A percentile compares a stretch with the other conserved stretches of the same genome.
phyloP scores from a whole-genome alignment of 2,113 vertebrate species.

The Corythornis vintsioides region DNA sequence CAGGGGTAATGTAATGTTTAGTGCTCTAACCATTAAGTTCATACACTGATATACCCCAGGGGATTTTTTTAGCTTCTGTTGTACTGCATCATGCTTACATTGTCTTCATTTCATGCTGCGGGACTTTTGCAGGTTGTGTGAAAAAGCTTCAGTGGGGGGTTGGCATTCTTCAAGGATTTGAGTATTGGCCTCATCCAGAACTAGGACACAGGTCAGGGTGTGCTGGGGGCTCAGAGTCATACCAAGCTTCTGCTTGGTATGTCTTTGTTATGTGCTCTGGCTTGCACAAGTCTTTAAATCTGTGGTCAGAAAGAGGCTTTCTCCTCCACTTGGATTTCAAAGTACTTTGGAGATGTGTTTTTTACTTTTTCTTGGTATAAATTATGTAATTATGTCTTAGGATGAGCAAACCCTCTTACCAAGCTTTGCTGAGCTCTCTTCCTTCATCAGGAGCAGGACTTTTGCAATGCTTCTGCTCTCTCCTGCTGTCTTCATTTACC shows the following conservation, averaged over 20 bases:
- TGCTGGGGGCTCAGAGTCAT: background rate
- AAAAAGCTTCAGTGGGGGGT: background rate
- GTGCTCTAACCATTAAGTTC: background rate
- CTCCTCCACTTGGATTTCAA: background rate
- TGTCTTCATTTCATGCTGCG: background rate
- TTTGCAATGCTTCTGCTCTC: background rate
- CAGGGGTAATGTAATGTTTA: background rate
- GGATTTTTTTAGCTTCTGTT: conserved; percentile 16
- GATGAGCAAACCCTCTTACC: background rate
- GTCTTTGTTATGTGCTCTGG: background rate
- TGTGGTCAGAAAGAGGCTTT: background rate
- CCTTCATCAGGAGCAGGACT: background rate
- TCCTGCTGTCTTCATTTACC: background rate
- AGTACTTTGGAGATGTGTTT: background rate
- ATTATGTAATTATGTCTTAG: background rate
- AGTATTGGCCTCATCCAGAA: background rate
- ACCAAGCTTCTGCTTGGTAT: background rate
- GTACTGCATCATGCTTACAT: background rate
- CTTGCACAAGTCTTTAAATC: background rate
- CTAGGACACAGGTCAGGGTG: background rate
- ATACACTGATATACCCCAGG: background rate
- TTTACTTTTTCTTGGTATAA: background rate
- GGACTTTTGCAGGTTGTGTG: background rate
- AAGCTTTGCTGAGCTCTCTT: background rate
- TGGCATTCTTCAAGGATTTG: background rate